phyloP scores from a whole-genome alignment of 1,140 invertebrate genomes.

The Philotrypesis tridentata region DNA sequence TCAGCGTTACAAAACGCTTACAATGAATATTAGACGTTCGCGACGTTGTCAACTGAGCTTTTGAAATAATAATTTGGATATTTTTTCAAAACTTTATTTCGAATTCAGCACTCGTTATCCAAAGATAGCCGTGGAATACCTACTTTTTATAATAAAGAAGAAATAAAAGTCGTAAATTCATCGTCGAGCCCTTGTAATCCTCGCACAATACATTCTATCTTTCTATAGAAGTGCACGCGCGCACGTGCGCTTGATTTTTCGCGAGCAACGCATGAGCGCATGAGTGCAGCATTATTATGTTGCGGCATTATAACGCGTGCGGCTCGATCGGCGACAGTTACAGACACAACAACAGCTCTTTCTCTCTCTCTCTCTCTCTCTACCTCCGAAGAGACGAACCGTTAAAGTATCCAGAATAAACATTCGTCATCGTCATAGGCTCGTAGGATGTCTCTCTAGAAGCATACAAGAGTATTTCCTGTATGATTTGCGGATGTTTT shows the following conservation, averaged over 20 bases:
- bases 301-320: not conserved
- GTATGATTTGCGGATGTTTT: not conserved
- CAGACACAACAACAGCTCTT: not conserved
- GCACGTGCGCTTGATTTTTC: not conserved
- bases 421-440: not conserved
- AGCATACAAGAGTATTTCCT: not conserved
- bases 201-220: not conserved
- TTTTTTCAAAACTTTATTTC: too few species aligned
- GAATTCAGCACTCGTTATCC: too few species aligned
- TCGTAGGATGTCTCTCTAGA: not conserved
- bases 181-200: not conserved
- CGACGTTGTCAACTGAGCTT: not conserved
- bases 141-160: too few species aligned
- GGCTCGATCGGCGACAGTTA: not conserved
- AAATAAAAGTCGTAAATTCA: too few species aligned
- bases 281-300: not conserved
- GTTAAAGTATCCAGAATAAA: constrained; percentile 14
- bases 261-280: not conserved
- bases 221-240: not conserved
- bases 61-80: not conserved
- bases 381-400: not conserved
- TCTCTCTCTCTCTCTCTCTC: not conserved
- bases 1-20: not conserved
- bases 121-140: too few species aligned
- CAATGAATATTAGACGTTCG: not conserved